phyloP scores from a whole-genome alignment of 2,888 invertebrate genomes.

The Ctena decussata region DNA sequence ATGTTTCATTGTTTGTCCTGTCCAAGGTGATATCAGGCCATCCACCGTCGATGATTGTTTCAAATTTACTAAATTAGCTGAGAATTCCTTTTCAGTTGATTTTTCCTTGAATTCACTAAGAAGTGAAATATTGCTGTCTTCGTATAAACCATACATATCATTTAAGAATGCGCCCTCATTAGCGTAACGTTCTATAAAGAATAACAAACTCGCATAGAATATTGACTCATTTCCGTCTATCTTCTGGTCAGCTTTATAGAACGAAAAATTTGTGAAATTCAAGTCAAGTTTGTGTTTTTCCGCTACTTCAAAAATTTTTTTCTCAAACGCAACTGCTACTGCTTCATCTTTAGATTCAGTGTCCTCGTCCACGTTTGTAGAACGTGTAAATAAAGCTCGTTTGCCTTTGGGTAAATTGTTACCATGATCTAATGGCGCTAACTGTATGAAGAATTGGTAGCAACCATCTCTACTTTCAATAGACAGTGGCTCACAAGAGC shows the following conservation, averaged over 20 bases:
- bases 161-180: background rate
- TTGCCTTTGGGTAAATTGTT: background rate
- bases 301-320: background rate
- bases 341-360: background rate
- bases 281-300: background rate
- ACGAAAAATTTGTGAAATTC: background rate
- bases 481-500: background rate
- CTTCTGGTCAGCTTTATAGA: background rate
- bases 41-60: background rate
- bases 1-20: background rate
- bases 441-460: background rate
- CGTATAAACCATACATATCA: background rate
- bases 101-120: background rate
- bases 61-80: background rate
- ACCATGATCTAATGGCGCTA: background rate
- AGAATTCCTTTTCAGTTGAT: background rate
- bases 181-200: background rate
- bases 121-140: background rate
- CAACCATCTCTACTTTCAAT: background rate
- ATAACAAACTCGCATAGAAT: background rate
- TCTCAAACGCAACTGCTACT: background rate
- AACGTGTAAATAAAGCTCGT: too few species aligned
- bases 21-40: background rate
- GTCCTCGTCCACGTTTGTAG: background rate
- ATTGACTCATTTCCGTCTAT: background rate